Conservation (phyloP, 2,113 vertebrate genomes). For the Pseudonaja textilis region DNA sequence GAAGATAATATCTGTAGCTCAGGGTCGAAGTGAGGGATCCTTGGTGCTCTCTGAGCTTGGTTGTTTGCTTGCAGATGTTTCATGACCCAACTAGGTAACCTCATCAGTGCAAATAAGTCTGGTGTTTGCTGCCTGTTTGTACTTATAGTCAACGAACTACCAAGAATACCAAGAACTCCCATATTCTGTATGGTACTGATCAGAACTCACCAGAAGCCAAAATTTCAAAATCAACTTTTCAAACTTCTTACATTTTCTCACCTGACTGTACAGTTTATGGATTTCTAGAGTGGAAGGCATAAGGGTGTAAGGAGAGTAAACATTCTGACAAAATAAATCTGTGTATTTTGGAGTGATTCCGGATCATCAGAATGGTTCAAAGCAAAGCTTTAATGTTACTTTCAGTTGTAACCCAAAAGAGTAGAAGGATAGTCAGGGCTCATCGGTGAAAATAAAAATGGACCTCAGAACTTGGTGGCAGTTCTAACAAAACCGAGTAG, state of each 20-base stretch:
- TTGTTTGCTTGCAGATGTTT: neutral
- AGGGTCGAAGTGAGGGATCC: neutral
- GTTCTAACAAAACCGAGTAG: slow-evolving; percentile 43
- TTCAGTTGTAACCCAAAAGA: slow-evolving; percentile 44
- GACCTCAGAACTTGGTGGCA: slow-evolving; percentile 42
- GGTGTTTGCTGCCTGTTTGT: neutral
- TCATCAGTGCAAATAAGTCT: neutral
- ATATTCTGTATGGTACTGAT: neutral
- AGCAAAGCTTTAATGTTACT: slow-evolving; percentile 35
- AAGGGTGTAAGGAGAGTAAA: slow-evolving; percentile 65
- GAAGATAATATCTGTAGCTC: neutral
- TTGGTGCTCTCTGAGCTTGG: neutral
- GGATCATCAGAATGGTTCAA: slow-evolving; percentile 69
- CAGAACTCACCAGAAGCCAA: neutral
- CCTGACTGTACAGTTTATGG: neutral
- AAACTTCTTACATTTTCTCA: neutral
- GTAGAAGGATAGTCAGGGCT: slow-evolving; percentile 49
- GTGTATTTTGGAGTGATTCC: slow-evolving; percentile 59
- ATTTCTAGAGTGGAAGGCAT: slow-evolving; percentile 79
- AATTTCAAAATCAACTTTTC: neutral
- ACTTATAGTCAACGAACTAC: neutral
- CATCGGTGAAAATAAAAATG: slow-evolving; percentile 45
- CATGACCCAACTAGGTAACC: neutral
- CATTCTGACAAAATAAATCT: slow-evolving; percentile 65
- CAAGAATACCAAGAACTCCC: neutral